Evolutionary conservation across 2,113 vertebrate genomes (phyloP), one percentile per base, ranked within the genome.

Genomic region (Manacus vitellinus): DNA sequence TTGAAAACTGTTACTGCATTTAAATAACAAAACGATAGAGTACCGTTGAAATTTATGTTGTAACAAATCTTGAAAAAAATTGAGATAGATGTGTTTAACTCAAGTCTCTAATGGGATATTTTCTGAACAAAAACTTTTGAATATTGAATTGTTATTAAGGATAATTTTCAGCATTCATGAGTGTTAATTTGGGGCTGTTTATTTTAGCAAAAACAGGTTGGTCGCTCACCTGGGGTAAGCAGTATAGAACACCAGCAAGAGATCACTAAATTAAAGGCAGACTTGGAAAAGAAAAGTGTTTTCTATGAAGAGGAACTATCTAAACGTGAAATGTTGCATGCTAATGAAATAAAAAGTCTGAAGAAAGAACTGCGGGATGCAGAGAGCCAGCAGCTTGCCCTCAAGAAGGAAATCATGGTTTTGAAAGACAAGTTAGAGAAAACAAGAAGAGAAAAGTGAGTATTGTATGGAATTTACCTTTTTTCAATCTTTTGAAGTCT

Each of bases 341-440:
- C 97, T 96, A 97, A 95, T 54, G 99, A 99, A 98, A 97, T 99
- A 25, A 99, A 99, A 98, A 98, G 97, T 83, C 97, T 99, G 90
- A 99, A 99, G 96, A 99, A 99, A 94, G 99, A 99, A 85, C 97
- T 99, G 41, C 98, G 98, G n/a, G 99, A 99, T 46, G 98, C 99
- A 9, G 99, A 99, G 98, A 98, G 99, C 93, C 99, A 99, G 77
- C 99, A 99, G 28, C 99, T 99, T 78, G 97, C 98, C 74, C 98
- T 99, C 92, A 99, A 99, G 96, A 99, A 99, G 94, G 99, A 99
- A 96, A 99, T 99, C 89, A 98, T 99, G 98, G 96, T 99, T 97
- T 98, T 99, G 79, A 99, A 99, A 97, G 99, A 99, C 98, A 99
- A 99, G 96, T 97, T 99, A 94, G 99, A 99, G 93, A 99, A 99